Evolutionary conservation across 2,888 invertebrate genomes (phyloP), one percentile per base, ranked within the genome.

Genomic region (Oligia fasciuncula): DNA sequence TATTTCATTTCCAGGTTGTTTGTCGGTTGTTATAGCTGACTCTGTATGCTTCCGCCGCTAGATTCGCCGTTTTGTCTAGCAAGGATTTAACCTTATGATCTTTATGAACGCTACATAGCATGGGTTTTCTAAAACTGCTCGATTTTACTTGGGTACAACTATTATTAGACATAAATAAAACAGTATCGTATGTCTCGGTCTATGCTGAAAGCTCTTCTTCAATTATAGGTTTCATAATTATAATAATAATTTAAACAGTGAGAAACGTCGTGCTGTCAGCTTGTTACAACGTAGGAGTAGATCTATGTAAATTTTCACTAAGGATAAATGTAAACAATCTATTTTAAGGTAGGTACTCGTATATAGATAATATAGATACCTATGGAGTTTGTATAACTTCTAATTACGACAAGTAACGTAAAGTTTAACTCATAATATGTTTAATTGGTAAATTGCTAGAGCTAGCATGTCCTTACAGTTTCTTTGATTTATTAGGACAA

Each of bases 1-100:
- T 49, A n/a, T 83, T 68, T 29, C 14, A 11, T 57, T 83, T 83
- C 29, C 62, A 40, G 46, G 9, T 81, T n/a, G 35, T 54, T 79
- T 19, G 51, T 0, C n/a, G 17, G 23, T 75, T 81, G 40, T 11
- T n/a, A 51, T 29, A 14, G 51, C 49, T 40, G 19, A 57, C 54
- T 83, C 23, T 29, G 35, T 46, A 17, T 46, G 35, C 14, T 67
- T 51, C 8, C 11, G 17, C 17, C 3, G 6, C 9, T 51, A n/a
- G 35, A 43, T 66, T 2, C 14, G 51, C 13, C 1, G 17, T 51
- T 68, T 46, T 23, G 4, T 69, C 0, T 8, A 35, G 14, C 4
- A 17, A 51, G 2, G 8, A n/a, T 68, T 67, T 40, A 54, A 76
- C 8, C 17, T 29, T 62, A n/a, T 19, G 2, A 76, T 40, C 35